phyloP scores from a whole-genome alignment of 2,113 vertebrate genomes.

The Syngnathus scovelli region DNA sequence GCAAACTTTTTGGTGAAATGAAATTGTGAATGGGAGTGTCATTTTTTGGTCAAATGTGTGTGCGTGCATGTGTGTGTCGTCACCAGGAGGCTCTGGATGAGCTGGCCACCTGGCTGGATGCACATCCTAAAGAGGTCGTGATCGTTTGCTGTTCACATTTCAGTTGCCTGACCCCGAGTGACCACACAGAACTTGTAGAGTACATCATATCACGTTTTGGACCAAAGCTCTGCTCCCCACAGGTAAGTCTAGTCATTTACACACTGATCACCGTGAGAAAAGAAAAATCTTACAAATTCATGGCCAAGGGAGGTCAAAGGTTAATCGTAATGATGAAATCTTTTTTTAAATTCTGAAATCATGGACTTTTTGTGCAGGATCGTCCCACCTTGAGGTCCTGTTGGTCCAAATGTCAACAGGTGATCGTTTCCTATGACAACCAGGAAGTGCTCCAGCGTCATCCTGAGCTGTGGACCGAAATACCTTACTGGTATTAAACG shows the following conservation, averaged over 20 bases:
- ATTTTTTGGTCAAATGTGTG: too few species aligned
- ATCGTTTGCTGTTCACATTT: slow-evolving; percentile 67
- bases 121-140: slow-evolving; percentile 66
- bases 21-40: too few species aligned
- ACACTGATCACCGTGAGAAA: too few species aligned
- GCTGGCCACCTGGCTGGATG: slow-evolving; percentile 59
- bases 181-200: slow-evolving; percentile 57
- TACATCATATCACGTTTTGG: slow-evolving; percentile 60
- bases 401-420: slow-evolving; percentile 63
- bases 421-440: slow-evolving; percentile 67
- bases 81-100: slow-evolving; percentile 64
- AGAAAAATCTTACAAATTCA: too few species aligned
- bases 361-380: slow-evolving; percentile 40
- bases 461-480: slow-evolving; percentile 59
- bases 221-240: slow-evolving; percentile 56
- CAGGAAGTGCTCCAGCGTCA: slow-evolving; percentile 32
- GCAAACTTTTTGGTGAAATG: too few species aligned
- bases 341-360: neutral
- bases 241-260: slow-evolving; percentile 27
- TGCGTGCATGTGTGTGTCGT: neutral
- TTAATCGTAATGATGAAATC: too few species aligned
- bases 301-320: too few species aligned
- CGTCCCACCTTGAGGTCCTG: slow-evolving; percentile 58
- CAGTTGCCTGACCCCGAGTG: slow-evolving; percentile 43
- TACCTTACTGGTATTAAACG: slow-evolving; percentile 65